Percentiles rank a stretch among this genome's conserved stretches.
Evolutionary conservation across 2,888 invertebrate species (phyloP).

Genomic region (Gortyna flavago): DNA sequence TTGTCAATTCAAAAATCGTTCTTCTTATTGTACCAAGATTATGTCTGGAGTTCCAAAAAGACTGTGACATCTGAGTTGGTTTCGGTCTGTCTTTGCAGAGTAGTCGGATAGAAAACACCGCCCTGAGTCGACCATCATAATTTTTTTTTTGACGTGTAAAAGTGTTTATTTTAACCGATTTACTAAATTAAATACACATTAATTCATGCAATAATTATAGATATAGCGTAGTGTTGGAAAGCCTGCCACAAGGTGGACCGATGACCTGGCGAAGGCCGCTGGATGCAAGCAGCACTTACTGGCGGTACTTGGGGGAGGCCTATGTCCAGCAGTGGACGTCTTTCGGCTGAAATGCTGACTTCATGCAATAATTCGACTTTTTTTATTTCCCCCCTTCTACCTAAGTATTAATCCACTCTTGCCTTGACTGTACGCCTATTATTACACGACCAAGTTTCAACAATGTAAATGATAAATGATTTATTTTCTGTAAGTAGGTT

Average conservation of each 20-base stretch:
- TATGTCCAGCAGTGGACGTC: not conserved
- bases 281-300: not conserved
- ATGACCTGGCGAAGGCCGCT: not conserved
- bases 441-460: constrained; percentile 24
- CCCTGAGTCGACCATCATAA: not conserved
- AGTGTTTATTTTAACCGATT: not conserved
- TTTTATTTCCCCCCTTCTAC: not conserved
- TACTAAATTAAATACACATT: not conserved
- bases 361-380: not conserved
- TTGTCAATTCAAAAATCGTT: not conserved
- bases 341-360: not conserved
- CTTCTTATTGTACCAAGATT: not conserved
- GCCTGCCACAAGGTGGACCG: too few relatives aligned
- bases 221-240: too few relatives aligned
- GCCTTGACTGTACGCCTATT: not conserved
- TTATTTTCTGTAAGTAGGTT: too few relatives aligned
- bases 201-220: not conserved
- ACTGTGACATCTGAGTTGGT: not conserved
- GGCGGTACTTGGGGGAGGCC: not conserved
- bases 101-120: not conserved
- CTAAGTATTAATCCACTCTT: not conserved
- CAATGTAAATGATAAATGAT: too few relatives aligned
- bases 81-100: not conserved
- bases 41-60: not conserved
- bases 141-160: not conserved